A percentile compares a stretch with the other conserved stretches of the same genome.
These are phyloP conservation scores for Chironomus striatipennis DNA, from an alignment of 1,140 invertebrate genomes.

Conservation along the genomic window DNA sequence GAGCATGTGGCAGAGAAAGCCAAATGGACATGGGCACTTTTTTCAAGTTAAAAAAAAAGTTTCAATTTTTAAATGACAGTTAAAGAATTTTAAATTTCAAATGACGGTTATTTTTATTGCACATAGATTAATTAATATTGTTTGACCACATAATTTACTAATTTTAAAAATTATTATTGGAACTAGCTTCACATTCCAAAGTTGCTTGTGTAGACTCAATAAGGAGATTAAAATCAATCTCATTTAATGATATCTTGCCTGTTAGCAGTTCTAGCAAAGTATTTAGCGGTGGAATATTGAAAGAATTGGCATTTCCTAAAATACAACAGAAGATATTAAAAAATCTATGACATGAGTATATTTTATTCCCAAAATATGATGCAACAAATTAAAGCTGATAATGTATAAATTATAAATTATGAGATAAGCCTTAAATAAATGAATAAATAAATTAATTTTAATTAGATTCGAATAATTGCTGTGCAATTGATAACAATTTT, in stretches of 20 bases:
- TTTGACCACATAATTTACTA: not conserved
- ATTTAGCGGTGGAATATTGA: constrained; percentile 66
- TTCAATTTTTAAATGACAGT: not conserved
- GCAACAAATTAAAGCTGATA: constrained; percentile 9
- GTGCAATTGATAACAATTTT: no score
- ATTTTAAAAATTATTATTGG: not conserved
- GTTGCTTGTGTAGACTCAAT: constrained; percentile 63
- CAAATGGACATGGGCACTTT: not conserved
- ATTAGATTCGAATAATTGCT: no score
- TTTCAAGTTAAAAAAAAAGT: not conserved
- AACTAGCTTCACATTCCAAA: constrained; percentile 29
- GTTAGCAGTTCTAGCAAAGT: constrained; percentile 76
- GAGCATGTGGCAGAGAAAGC: not conserved
- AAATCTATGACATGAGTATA: no score
- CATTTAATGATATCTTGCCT: constrained; percentile 72
- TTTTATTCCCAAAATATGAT: constrained; percentile 41
- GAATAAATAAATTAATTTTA: no score
- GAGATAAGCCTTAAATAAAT: no score
- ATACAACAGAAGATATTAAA: constrained; percentile 35
- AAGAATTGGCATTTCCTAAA: constrained; percentile 59
- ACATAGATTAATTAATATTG: not conserved
- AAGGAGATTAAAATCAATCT: constrained; percentile 69
- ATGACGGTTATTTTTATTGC: not conserved
- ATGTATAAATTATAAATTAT: not conserved
- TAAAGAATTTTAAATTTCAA: no score